Evolutionary conservation across 2,797 vertebrate species (phyloP), one percentile per base, ranked within the genome.

Genomic region (Tamandua tetradactyla): DNA sequence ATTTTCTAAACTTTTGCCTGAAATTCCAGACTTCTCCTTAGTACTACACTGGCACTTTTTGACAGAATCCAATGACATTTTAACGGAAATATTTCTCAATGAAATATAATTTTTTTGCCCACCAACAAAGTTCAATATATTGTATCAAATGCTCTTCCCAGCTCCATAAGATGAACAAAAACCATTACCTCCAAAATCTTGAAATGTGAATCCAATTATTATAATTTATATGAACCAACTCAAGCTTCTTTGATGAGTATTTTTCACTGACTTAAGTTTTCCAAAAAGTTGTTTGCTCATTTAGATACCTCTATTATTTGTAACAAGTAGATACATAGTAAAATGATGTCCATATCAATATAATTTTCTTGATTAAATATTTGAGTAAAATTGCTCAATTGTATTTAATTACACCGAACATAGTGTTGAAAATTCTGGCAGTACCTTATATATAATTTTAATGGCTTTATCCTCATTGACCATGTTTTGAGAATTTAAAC

Each of bases 1-100:
- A 35, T 86, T 80, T 66, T 23, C 82, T 86, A 59, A 86, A 81
- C 59, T 87, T 94, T 68, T 81, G 40, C 49, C 88, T 81, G 42
- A 52, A 91, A 94, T 40, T 66, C 52, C 30, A 35, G n/a, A 80
- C 44, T 87, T 55, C 59, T 64, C 30, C 42, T 87, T 49, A 80
- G 40, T n/a, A 80, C 66, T 74, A 22, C 27, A 49, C 4, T 87
- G 76, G n/a, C 27, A 59, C 27, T 68, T 91, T 90, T 7, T 81
- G n/a, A 87, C 47, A 49, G 86, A 87, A 81, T 66, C 55, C 81
- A 74, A 15, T 55, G 35, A 40, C n/a, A 68, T 68, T 55, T 81
- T 59, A 22, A 74, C 30, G 82, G 59, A 81, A 91, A 18, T 52
- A 68, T 40, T 59, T 81, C 72, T 66, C 47, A 66, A 44, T 47